Evolutionary conservation across 2,113 vertebrate species (phyloP).

Genomic region (Cyphomyrus plagiostoma): DNA sequence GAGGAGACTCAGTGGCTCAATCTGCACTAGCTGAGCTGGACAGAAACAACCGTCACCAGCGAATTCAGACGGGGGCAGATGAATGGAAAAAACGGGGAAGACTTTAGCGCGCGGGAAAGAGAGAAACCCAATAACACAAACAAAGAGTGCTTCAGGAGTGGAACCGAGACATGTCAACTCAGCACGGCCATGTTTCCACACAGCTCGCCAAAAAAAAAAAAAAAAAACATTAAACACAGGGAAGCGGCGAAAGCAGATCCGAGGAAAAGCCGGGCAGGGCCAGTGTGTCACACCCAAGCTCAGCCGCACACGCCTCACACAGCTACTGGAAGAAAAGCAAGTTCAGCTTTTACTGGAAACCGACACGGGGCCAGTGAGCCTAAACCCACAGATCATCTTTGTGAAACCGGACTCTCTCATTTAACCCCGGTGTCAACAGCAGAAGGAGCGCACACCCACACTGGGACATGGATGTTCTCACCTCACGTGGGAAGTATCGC

Average conservation of each 20-base stretch:
- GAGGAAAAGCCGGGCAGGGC: background rate
- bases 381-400: background rate
- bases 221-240: background rate
- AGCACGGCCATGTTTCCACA: slow-evolving; percentile 7
- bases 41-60: background rate
- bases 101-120: background rate
- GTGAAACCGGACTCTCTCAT: background rate
- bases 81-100: background rate
- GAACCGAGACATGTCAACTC: background rate
- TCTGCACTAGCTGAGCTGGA: background rate
- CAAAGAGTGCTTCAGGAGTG: background rate
- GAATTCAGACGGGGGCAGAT: background rate
- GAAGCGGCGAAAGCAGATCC: background rate
- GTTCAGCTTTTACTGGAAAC: too few species aligned
- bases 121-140: background rate
- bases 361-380: background rate
- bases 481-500: background rate
- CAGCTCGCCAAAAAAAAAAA: background rate
- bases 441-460: background rate
- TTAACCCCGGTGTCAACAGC: background rate
- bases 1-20: background rate
- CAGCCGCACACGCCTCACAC: background rate
- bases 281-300: slow-evolving; percentile 9
- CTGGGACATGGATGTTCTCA: background rate
- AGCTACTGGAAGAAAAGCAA: background rate